Evolutionary conservation across 2,888 invertebrate genomes (phyloP).

Genomic region (Hirudinaria manillensis): DNA sequence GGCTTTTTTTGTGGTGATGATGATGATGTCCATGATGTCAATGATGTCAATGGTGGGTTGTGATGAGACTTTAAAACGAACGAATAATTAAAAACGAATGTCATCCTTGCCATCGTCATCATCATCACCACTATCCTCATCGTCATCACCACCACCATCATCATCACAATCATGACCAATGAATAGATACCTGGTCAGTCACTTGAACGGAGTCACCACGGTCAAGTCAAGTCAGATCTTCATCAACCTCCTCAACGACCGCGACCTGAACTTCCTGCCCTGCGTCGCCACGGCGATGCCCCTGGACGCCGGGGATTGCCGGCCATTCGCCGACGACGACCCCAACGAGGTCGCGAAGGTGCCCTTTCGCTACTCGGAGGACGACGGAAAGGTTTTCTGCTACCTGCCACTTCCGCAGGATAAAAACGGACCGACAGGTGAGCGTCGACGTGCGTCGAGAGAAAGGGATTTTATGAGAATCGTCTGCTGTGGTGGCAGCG

Average conservation of each 20-base stretch:
- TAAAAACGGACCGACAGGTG: slow-evolving; percentile 43
- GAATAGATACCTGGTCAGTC: slow-evolving; percentile 38
- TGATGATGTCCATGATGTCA: too few relatives aligned
- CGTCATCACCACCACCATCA: slow-evolving; percentile 20
- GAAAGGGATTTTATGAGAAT: too few relatives aligned
- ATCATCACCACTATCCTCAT: slow-evolving; percentile 17
- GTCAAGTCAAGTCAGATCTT: slow-evolving; percentile 37
- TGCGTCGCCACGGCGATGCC: slow-evolving; percentile 44
- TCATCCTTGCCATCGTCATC: slow-evolving; percentile 13
- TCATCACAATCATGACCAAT: slow-evolving; percentile 20
- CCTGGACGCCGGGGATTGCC: slow-evolving; percentile 31
- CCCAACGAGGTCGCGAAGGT: background rate
- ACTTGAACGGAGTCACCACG: slow-evolving; percentile 35
- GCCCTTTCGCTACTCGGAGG: background rate
- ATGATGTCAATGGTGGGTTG: too few relatives aligned
- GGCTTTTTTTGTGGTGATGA: too few relatives aligned
- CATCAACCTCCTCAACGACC: slow-evolving; percentile 37
- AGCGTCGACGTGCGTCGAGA: background rate
- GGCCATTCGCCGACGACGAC: background rate
- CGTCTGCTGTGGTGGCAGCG: too few relatives aligned
- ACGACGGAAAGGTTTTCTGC: slow-evolving; percentile 47
- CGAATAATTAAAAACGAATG: slow-evolving; percentile 1
- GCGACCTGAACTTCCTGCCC: slow-evolving; percentile 41
- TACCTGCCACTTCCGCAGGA: slow-evolving; percentile 49
- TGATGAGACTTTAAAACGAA: background rate